These are phyloP conservation scores for Butorides virescens DNA, from an alignment of 2,113 vertebrate species.

Conservation along the genomic window DNA sequence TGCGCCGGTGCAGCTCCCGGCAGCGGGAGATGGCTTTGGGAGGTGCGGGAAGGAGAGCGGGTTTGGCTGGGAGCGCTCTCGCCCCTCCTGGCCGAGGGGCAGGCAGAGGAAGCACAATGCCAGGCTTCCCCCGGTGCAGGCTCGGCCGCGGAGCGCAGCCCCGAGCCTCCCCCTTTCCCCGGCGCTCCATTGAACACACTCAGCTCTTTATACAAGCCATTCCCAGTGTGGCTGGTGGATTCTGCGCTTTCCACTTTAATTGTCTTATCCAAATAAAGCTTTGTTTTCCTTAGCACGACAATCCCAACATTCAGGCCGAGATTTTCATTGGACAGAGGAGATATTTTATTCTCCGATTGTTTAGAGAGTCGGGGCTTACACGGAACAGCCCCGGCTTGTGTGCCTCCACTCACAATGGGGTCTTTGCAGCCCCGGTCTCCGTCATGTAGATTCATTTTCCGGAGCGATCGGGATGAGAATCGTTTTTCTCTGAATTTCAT, in stretches of 20 bases:
- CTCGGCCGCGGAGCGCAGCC: neutral
- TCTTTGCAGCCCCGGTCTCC: conserved; percentile 22
- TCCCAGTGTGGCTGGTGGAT: conserved; percentile 58
- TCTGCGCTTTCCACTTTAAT: conserved; percentile 49
- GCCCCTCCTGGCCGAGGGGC: neutral
- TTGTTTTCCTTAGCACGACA: conserved; percentile 58
- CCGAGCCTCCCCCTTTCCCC: conserved; percentile 34
- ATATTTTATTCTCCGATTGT: conserved; percentile 61
- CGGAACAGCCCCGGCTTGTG: neutral
- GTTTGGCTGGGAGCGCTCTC: neutral
- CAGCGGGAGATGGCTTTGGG: neutral
- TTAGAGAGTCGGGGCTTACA: conserved; percentile 42
- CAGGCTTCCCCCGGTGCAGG: neutral
- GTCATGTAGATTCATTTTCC: neutral
- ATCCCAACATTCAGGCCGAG: conserved; percentile 55
- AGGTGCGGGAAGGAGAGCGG: neutral
- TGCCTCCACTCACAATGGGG: conserved; percentile 10
- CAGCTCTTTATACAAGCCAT: conserved; percentile 19
- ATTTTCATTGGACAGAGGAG: conserved; percentile 55
- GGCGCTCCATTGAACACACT: conserved; percentile 19
- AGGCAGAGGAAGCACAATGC: conserved; percentile 23
- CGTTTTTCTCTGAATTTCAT: conserved; percentile 23
- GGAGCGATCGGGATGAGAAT: neutral
- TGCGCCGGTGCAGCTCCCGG: accelerated
- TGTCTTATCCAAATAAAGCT: conserved; percentile 70